Evolutionary conservation across 2,888 invertebrate genomes (phyloP).

Genomic region (Vesta saturnalis): DNA sequence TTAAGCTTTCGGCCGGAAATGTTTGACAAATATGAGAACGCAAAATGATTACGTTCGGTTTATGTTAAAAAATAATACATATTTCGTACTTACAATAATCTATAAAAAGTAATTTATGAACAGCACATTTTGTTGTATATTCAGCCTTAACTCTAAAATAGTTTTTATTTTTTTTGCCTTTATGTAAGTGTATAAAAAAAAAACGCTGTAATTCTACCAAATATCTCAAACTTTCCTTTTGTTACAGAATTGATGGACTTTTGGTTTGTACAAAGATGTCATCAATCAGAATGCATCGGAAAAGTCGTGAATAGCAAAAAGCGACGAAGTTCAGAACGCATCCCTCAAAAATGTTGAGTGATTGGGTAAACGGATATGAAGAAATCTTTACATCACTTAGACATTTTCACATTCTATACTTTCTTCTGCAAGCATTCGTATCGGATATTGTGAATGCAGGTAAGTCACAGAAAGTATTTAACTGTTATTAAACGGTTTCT

Average conservation of each 20-base stretch:
- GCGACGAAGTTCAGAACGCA: constrained; percentile 20
- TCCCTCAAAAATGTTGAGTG: constrained; percentile 51
- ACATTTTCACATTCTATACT: constrained; percentile 47
- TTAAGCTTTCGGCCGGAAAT: too few relatives aligned
- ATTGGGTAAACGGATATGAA: constrained; percentile 53
- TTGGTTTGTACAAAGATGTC: constrained; percentile 9
- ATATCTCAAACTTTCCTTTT: constrained; percentile 2
- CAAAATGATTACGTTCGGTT: too few relatives aligned
- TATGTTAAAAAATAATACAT: too few relatives aligned
- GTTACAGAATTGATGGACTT: constrained; percentile 33
- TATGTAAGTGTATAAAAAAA: too few relatives aligned
- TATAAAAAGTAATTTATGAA: too few relatives aligned
- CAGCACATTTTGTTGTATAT: too few relatives aligned
- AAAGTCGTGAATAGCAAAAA: constrained; percentile 19
- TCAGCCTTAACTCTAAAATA: too few relatives aligned
- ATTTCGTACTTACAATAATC: too few relatives aligned
- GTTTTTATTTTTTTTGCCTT: not conserved
- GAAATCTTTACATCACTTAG: constrained; percentile 48
- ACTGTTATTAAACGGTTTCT: too few relatives aligned
- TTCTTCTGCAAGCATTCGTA: constrained; percentile 47
- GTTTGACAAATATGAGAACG: too few relatives aligned
- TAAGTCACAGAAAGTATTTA: constrained; percentile 24
- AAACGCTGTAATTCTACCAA: too few relatives aligned
- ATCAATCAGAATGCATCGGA: constrained; percentile 24
- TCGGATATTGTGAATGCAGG: constrained; percentile 47